Evolutionary conservation across 2,888 invertebrate genomes (phyloP).

Genomic region (Notodonta ziczac): DNA sequence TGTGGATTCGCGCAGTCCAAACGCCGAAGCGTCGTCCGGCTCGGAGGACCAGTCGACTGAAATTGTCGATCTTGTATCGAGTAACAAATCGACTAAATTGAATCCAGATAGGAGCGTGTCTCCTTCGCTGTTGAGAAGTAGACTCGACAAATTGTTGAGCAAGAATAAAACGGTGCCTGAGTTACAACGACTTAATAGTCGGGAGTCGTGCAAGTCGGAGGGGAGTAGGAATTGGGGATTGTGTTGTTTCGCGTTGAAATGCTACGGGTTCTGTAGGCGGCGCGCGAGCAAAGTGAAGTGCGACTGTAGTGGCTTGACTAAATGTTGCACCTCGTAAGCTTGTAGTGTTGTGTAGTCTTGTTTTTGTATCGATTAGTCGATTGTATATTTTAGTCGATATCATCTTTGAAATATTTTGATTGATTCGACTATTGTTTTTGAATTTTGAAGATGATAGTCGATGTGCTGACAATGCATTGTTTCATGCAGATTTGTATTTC

Average conservation of each 20-base stretch:
- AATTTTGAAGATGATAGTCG: slow-evolving; percentile 9
- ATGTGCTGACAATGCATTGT: slow-evolving; percentile 33
- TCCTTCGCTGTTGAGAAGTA: slow-evolving; percentile 86
- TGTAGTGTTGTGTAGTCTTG: slow-evolving; percentile 17
- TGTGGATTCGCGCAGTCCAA: slow-evolving; percentile 90
- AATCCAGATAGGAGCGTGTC: slow-evolving; percentile 81
- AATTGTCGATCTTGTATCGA: slow-evolving; percentile 53
- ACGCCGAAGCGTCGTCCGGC: slow-evolving; percentile 68
- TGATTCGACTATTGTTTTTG: background rate
- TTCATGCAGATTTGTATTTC: slow-evolving; percentile 23
- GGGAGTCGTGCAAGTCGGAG: slow-evolving; percentile 72
- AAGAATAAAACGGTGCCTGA: slow-evolving; percentile 56
- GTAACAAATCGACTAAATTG: slow-evolving; percentile 49
- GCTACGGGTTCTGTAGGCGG: slow-evolving; percentile 74
- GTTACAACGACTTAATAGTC: slow-evolving; percentile 66
- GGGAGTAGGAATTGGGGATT: slow-evolving; percentile 61
- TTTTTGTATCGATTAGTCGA: slow-evolving; percentile 19
- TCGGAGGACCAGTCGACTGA: slow-evolving; percentile 60
- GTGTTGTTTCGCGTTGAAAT: slow-evolving; percentile 73
- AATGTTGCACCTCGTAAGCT: slow-evolving; percentile 57
- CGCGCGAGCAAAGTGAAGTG: slow-evolving; percentile 65
- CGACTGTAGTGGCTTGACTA: slow-evolving; percentile 61
- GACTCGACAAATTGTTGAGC: slow-evolving; percentile 77
- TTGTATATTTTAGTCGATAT: slow-evolving; percentile 19
- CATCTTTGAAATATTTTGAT: slow-evolving; percentile 15